Conservation (phyloP, 2,113 vertebrate genomes). For the Cyanoramphus novaezelandiae region DNA sequence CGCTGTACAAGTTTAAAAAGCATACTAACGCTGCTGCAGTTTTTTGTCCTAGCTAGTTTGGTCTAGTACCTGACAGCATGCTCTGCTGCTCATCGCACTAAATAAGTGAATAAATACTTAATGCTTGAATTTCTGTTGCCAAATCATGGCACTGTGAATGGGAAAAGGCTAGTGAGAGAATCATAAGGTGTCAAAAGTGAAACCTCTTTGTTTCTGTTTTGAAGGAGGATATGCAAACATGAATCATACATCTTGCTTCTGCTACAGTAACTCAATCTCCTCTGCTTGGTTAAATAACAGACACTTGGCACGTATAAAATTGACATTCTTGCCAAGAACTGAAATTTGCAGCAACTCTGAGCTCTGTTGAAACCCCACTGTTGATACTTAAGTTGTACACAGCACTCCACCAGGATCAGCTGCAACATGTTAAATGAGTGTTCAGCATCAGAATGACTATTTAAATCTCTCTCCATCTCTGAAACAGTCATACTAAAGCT, state of each 20-base stretch:
- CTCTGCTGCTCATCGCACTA: slow-evolving; percentile 4
- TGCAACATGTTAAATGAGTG: slow-evolving; percentile 54
- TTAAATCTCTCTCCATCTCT: neutral
- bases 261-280: slow-evolving; percentile 80
- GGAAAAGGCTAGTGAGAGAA: slow-evolving; percentile 30
- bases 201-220: slow-evolving; percentile 59
- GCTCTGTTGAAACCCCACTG: slow-evolving; percentile 52
- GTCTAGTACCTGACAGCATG: neutral
- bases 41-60: neutral
- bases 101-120: neutral
- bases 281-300: slow-evolving; percentile 81
- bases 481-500: neutral
- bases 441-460: slow-evolving; percentile 28
- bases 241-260: slow-evolving; percentile 72
- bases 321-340: slow-evolving; percentile 77
- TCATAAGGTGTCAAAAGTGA: slow-evolving; percentile 8
- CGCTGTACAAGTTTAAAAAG: neutral
- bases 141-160: neutral
- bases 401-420: slow-evolving; percentile 64
- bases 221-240: slow-evolving; percentile 63
- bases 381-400: slow-evolving; percentile 63
- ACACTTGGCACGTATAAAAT: slow-evolving; percentile 73
- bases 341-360: slow-evolving; percentile 61
- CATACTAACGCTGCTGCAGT: neutral
- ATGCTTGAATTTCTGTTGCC: neutral